These are phyloP conservation scores for Calephelis perditalis DNA, from an alignment of 2,888 invertebrate species.

Conservation along the genomic window DNA sequence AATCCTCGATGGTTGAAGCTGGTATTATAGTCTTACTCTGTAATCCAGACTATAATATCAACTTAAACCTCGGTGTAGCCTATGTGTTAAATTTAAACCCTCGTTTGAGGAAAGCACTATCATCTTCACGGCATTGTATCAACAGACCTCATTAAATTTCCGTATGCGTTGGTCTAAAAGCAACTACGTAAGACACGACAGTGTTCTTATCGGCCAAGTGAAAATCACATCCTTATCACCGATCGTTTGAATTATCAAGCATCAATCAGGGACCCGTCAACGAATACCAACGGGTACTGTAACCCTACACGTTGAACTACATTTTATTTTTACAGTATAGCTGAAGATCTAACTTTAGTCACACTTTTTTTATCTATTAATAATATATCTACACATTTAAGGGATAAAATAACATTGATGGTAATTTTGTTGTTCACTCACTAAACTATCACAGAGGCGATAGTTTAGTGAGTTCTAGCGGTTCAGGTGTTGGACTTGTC, in stretches of 20 bases:
- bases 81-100: too few species aligned
- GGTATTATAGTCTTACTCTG: too few species aligned
- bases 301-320: neutral
- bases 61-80: too few species aligned
- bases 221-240: conserved; percentile 37
- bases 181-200: conserved; percentile 17
- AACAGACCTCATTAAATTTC: conserved; percentile 11
- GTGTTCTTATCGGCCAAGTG: conserved; percentile 37
- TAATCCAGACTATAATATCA: too few species aligned
- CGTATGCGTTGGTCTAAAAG: neutral
- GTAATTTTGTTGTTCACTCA: too few species aligned
- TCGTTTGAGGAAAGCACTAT: neutral
- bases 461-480: too few species aligned
- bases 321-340: neutral
- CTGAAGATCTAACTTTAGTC: neutral
- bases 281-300: conserved; percentile 4
- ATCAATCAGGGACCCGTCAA: conserved; percentile 29
- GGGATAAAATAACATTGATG: too few species aligned
- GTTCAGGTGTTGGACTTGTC: too few species aligned
- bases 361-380: neutral
- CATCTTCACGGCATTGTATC: neutral
- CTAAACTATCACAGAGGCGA: too few species aligned
- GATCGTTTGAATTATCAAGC: conserved; percentile 16
- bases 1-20: too few species aligned
- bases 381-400: too few species aligned